A percentile compares a stretch with the other conserved stretches of the same genome.
Evolutionary conservation across 2,797 vertebrate genomes (phyloP).

Genomic region (Acanthopagrus latus): DNA sequence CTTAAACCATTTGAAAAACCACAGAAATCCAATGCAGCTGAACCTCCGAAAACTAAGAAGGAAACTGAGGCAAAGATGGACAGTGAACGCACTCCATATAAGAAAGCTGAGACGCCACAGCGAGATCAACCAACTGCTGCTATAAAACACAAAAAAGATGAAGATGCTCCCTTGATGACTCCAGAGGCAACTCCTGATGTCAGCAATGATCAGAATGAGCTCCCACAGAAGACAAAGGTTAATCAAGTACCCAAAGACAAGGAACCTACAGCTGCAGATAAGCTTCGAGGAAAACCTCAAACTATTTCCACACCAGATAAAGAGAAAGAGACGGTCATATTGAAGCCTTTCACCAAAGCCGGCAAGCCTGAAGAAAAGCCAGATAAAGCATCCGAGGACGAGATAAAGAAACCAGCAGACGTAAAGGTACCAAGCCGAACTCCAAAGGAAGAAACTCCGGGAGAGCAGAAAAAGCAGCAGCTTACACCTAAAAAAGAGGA

Average conservation of each 20-base stretch:
- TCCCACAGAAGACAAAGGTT: slow-evolving; percentile 40
- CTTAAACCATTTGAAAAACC: slow-evolving; percentile 75
- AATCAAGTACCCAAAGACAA: slow-evolving; percentile 44
- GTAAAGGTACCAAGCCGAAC: slow-evolving; percentile 37
- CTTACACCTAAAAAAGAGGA: slow-evolving; percentile 28
- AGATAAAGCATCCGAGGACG: slow-evolving; percentile 27
- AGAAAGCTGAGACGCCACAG: slow-evolving; percentile 40
- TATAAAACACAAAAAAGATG: slow-evolving; percentile 25
- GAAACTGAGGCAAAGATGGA: slow-evolving; percentile 48
- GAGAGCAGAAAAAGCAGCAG: slow-evolving; percentile 30
- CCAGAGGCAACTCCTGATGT: slow-evolving; percentile 15
- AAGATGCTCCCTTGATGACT: background rate
- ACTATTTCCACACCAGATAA: slow-evolving; percentile 51
- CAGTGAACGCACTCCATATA: slow-evolving; percentile 25
- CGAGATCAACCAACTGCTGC: slow-evolving; percentile 33
- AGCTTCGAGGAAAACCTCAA: slow-evolving; percentile 50
- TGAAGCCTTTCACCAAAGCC: slow-evolving; percentile 68
- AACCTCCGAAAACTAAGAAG: slow-evolving; percentile 35
- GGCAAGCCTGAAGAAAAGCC: slow-evolving; percentile 46
- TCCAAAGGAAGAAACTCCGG: slow-evolving; percentile 34
- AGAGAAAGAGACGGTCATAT: slow-evolving; percentile 53
- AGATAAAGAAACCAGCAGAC: slow-evolving; percentile 48
- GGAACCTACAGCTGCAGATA: slow-evolving; percentile 46
- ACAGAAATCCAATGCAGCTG: slow-evolving; percentile 24
- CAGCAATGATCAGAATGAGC: slow-evolving; percentile 46